Conservation (phyloP, 2,113 vertebrate species). For the Galemys pyrenaicus region DNA sequence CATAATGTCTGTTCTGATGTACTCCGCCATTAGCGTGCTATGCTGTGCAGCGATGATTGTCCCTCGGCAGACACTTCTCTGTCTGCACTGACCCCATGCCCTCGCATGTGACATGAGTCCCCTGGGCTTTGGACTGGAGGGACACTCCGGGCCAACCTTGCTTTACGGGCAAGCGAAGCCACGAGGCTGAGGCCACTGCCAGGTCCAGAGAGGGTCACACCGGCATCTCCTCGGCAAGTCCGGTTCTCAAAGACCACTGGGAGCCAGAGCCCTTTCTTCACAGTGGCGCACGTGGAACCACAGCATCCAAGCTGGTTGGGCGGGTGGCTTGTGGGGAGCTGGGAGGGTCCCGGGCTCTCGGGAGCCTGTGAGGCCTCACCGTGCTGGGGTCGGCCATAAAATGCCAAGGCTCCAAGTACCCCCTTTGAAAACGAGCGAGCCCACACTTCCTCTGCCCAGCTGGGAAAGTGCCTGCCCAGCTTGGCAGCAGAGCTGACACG, state of each 20-base stretch:
- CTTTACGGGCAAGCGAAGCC: neutral
- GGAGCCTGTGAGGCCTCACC: no score
- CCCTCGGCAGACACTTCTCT: neutral
- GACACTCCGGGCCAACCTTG: neutral
- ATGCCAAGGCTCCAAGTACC: neutral
- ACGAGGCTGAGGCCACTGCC: rapidly evolving
- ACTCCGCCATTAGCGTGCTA: slow-evolving; percentile 49
- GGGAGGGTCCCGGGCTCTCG: no score
- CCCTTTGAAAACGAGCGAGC: neutral
- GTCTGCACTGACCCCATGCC: neutral
- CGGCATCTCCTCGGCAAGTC: no score
- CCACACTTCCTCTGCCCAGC: neutral
- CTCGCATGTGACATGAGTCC: neutral
- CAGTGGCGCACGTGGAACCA: neutral
- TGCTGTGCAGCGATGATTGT: slow-evolving; percentile 52
- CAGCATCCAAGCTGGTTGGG: neutral
- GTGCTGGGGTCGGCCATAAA: neutral
- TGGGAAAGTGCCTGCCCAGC: neutral
- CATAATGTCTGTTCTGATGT: slow-evolving; percentile 64
- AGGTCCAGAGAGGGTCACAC: neutral
- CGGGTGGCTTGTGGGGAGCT: neutral
- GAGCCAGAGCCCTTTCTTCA: neutral
- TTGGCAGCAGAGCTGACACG: no score
- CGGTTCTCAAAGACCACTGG: neutral
- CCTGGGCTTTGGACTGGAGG: neutral